Percentiles rank a stretch among this genome's conserved stretches.
phyloP scores from a whole-genome alignment of 2,113 vertebrate genomes.

The Crotalus helleri region DNA sequence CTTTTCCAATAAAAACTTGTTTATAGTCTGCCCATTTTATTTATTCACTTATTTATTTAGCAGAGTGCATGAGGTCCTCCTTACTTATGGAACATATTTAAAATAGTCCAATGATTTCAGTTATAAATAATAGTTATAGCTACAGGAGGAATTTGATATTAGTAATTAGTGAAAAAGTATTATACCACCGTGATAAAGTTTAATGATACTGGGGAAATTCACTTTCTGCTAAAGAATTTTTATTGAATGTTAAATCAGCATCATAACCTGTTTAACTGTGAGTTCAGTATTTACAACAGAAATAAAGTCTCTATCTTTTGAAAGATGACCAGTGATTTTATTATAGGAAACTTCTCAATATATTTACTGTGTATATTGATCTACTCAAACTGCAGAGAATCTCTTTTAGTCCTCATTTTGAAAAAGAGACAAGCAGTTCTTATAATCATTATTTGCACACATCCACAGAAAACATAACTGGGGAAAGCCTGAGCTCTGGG shows the following conservation, averaged over 20 bases:
- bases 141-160: background rate
- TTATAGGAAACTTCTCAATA: background rate
- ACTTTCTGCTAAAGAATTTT: background rate
- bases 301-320: background rate
- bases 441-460: background rate
- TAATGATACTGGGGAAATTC: background rate
- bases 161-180: background rate
- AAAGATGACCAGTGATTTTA: background rate
- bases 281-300: background rate
- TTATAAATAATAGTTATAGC: background rate
- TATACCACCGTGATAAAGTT: background rate
- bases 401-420: background rate
- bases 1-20: conserved; percentile 19
- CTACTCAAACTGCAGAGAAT: background rate
- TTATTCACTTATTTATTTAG: background rate
- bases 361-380: background rate
- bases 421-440: background rate
- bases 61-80: background rate
- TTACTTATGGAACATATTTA: conserved; percentile 17
- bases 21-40: background rate
- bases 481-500: background rate
- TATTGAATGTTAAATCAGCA: background rate
- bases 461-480: background rate
- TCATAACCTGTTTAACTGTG: background rate
- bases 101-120: background rate